phyloP scores from a whole-genome alignment of 2,888 invertebrate species.

The Chloroclystis v-ata region DNA sequence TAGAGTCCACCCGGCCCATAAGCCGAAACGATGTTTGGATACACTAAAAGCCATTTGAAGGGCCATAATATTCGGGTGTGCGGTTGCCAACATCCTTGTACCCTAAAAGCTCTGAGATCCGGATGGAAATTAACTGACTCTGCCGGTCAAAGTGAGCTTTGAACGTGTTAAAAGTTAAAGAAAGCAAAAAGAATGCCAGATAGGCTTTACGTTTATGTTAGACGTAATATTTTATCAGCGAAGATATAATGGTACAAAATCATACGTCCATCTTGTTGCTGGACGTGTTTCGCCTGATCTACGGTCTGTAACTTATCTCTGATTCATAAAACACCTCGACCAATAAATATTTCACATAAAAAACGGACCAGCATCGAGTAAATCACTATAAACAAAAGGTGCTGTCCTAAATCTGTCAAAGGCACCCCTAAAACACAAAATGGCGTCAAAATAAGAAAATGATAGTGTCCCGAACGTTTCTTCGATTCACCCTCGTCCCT shows the following conservation, averaged over 20 bases:
- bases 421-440: slow-evolving; percentile 25
- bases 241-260: too few relatives aligned
- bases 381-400: slow-evolving; percentile 8
- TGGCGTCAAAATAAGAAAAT: slow-evolving; percentile 30
- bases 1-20: too few relatives aligned
- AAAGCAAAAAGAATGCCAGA: too few relatives aligned
- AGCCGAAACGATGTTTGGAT: slow-evolving; percentile 16
- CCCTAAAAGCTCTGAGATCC: slow-evolving; percentile 31
- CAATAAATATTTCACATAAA: neutral
- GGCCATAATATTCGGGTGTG: slow-evolving; percentile 17
- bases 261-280: too few relatives aligned
- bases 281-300: too few relatives aligned
- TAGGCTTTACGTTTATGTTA: too few relatives aligned
- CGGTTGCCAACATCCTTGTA: slow-evolving; percentile 26
- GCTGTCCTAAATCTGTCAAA: slow-evolving; percentile 24
- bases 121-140: slow-evolving; percentile 51
- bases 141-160: slow-evolving; percentile 20
- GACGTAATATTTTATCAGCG: too few relatives aligned
- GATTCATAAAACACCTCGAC: neutral
- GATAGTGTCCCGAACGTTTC: slow-evolving; percentile 31
- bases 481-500: slow-evolving; percentile 52
- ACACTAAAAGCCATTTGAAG: slow-evolving; percentile 9
- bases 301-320: too few relatives aligned
- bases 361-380: neutral
- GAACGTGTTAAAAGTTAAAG: too few relatives aligned